phyloP scores from a whole-genome alignment of 1,140 invertebrate genomes.

The Pteromalus puparum region DNA sequence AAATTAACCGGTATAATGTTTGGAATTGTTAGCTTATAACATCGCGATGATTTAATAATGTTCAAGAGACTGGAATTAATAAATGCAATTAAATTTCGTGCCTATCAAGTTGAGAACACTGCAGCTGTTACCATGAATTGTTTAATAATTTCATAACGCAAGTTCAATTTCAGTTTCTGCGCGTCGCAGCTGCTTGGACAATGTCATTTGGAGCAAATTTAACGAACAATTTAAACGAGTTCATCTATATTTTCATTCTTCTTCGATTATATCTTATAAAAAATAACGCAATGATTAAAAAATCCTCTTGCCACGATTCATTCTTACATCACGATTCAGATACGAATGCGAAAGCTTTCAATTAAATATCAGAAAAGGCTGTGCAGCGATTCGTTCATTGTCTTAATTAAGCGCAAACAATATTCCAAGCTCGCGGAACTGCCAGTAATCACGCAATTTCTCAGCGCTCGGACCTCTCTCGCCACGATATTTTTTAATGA shows the following conservation, averaged over 20 bases:
- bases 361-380: no score
- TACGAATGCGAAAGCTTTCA: no score
- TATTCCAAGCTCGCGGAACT: background rate
- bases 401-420: background rate
- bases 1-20: no score
- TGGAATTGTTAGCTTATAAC: no score
- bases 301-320: no score
- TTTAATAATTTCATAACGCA: background rate
- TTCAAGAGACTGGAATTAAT: no score
- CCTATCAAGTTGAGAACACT: background rate
- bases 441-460: background rate
- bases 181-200: background rate
- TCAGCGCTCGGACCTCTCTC: background rate
- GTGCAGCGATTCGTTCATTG: no score
- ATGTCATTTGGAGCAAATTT: background rate
- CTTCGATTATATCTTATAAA: background rate
- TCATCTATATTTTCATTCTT: background rate
- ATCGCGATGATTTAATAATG: no score
- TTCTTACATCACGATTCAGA: no score
- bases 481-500: slow-evolving; percentile 14
- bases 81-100: background rate
- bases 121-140: background rate
- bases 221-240: background rate
- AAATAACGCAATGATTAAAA: background rate
- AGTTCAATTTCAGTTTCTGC: background rate